Evolutionary conservation across 2,888 invertebrate genomes (phyloP), one percentile per base, ranked within the genome.

Genomic region (Thyatira batis): DNA sequence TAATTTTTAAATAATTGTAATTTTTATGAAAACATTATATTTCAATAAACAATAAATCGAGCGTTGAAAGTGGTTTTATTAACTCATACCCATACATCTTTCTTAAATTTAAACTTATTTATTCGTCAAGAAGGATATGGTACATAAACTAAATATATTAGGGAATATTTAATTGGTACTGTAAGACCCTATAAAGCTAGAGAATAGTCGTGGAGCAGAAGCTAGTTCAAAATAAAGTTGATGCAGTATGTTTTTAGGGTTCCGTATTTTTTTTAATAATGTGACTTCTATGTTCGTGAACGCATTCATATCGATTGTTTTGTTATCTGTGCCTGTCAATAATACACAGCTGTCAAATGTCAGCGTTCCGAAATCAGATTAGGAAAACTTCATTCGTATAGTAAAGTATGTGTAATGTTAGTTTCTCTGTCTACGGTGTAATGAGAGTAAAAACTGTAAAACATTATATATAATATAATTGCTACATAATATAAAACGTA

Each of bases 31-130:
- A 63, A 68, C 60, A 52, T 72, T 69, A 60, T 73, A 69, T 70
- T 73, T 73, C 64, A 78, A 69, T 76, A 77, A 77, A 78, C 61
- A 60, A 60, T 75, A 65, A 73, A 78, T 76, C 72, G 52, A 64
- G 61, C 58, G 59, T 51, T 54, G 60, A 60, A 52, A 51, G 53
- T 52, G 52, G 21, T 48, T 13, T 39, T 50, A 20, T 45, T 13
- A 13, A 43, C 13, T 43, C 17, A 33, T 6, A 28, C 11, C 23
- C 52, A 28, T 54, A n/a, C n/a, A n/a, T n/a, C n/a, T n/a, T n/a
- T n/a, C n/a, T n/a, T n/a, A n/a, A n/a, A n/a, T n/a, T n/a, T n/a
- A n/a, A n/a, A n/a, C n/a, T n/a, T n/a, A n/a, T n/a, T n/a, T n/a
- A n/a, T n/a, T n/a, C n/a, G n/a, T n/a, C n/a, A n/a, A n/a, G n/a